Percentiles rank a stretch among this genome's conserved stretches.
Evolutionary conservation across 92 coral and sea anemone species (phyloP).

Genomic region (Zoanthus sociatus): DNA sequence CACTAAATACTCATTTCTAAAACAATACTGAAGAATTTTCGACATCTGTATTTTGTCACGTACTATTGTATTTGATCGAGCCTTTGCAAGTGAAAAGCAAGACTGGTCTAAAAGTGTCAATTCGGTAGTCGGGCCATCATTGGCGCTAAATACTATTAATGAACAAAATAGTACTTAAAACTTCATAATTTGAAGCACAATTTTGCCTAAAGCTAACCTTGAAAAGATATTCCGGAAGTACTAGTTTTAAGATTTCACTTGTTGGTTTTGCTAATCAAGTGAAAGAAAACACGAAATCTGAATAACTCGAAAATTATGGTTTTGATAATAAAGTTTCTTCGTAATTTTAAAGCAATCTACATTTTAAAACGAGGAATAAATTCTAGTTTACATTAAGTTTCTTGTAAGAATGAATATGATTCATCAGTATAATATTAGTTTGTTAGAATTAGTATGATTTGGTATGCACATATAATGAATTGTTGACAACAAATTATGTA

Average conservation of each 20-base stretch:
- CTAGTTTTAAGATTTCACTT: too few relatives aligned
- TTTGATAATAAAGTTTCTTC: background rate
- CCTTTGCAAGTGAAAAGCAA: background rate
- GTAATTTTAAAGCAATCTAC: background rate
- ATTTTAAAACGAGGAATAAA: background rate
- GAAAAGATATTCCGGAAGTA: slow-evolving; percentile 27
- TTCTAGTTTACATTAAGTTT: too few relatives aligned
- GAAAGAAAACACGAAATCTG: slow-evolving; percentile 3
- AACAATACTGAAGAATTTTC: background rate
- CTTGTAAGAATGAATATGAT: too few relatives aligned
- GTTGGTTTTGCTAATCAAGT: too few relatives aligned
- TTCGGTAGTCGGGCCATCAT: slow-evolving; percentile 2
- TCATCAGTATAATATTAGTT: too few relatives aligned
- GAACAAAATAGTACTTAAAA: background rate
- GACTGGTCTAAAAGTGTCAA: background rate
- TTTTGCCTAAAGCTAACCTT: background rate
- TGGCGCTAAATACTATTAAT: background rate
- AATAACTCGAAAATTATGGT: background rate
- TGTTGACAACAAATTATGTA: too few relatives aligned
- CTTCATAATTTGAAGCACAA: background rate
- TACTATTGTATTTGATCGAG: background rate
- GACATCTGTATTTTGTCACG: slow-evolving; percentile 28
- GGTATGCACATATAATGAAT: too few relatives aligned
- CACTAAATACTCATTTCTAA: background rate
- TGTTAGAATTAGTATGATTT: too few relatives aligned